Percentiles rank a stretch among this genome's conserved stretches.
phyloP scores from a whole-genome alignment of 2,888 invertebrate genomes.

The Blastobasis lacticolella region DNA sequence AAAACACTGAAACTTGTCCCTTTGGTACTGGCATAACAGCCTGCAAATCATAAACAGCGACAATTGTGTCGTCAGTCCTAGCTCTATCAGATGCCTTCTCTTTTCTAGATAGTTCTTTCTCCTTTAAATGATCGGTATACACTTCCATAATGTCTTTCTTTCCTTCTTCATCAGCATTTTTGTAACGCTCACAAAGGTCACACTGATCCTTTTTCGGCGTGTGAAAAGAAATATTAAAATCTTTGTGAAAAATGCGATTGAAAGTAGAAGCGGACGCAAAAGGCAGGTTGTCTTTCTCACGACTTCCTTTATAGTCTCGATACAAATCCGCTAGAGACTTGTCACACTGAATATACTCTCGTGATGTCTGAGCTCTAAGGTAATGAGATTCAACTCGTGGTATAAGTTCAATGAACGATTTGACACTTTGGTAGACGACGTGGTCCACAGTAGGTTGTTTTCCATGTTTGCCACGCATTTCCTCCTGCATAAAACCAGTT shows the following conservation, averaged over 20 bases:
- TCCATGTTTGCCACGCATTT: slow-evolving; percentile 2
- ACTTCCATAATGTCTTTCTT: slow-evolving; percentile 8
- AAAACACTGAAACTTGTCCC: slow-evolving; percentile 15
- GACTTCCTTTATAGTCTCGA: slow-evolving; percentile 14
- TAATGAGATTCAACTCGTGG: slow-evolving; percentile 14
- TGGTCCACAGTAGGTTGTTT: slow-evolving; percentile 3
- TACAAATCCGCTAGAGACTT: slow-evolving; percentile 19
- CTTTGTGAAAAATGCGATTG: slow-evolving; percentile 17
- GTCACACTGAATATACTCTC: slow-evolving; percentile 16
- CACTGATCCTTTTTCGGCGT: slow-evolving; percentile 20
- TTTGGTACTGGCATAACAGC: slow-evolving; percentile 17
- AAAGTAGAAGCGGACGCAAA: slow-evolving; percentile 14
- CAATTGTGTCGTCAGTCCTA: not conserved
- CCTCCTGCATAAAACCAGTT: slow-evolving; percentile 1
- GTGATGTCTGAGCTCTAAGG: slow-evolving; percentile 14
- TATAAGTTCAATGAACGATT: slow-evolving; percentile 7
- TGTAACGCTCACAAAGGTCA: slow-evolving; percentile 18
- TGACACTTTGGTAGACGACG: slow-evolving; percentile 4
- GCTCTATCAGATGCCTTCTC: slow-evolving; percentile 9
- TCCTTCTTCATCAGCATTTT: slow-evolving; percentile 11
- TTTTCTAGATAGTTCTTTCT: slow-evolving; percentile 10
- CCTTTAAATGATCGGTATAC: slow-evolving; percentile 12
- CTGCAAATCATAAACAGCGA: slow-evolving; percentile 18
- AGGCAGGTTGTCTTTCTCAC: slow-evolving; percentile 9
- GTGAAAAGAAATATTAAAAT: slow-evolving; percentile 20